phyloP scores from a whole-genome alignment of 2,113 vertebrate species.

The Podocnemis expansa region DNA sequence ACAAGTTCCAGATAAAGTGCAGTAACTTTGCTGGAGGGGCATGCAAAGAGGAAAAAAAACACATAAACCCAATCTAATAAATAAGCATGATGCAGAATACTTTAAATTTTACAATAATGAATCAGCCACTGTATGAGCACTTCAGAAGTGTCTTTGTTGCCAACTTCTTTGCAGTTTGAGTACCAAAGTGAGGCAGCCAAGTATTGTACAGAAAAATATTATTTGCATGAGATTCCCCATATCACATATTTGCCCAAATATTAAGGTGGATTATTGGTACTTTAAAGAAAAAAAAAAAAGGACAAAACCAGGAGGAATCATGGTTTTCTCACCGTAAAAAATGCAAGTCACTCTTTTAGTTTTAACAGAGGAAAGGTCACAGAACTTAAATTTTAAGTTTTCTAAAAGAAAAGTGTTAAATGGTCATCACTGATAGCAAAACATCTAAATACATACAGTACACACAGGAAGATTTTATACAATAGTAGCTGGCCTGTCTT shows the following conservation, averaged over 20 bases:
- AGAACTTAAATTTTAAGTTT: fast-evolving
- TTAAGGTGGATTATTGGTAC: neutral
- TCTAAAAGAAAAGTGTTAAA: neutral
- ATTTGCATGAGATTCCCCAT: neutral
- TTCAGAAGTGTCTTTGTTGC: neutral
- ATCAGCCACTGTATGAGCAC: neutral
- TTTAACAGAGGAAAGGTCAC: neutral
- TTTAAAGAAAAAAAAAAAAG: neutral
- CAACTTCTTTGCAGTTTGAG: neutral
- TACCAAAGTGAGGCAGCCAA: fast-evolving
- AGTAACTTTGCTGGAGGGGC: neutral
- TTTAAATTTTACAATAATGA: neutral
- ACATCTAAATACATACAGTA: neutral
- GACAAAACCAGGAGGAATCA: neutral
- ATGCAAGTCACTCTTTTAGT: neutral
- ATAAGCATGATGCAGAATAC: neutral
- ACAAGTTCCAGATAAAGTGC: fast-evolving
- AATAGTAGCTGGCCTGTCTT: neutral
- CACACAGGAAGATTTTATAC: neutral
- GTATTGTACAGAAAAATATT: neutral
- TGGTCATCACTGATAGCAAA: neutral
- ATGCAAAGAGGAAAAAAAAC: neutral
- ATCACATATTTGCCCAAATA: neutral
- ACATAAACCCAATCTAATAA: fast-evolving
- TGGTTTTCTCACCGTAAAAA: neutral